Percentiles rank a stretch among this genome's conserved stretches.
Evolutionary conservation across 2,888 invertebrate species (phyloP).

Genomic region (Chironomus riparius): DNA sequence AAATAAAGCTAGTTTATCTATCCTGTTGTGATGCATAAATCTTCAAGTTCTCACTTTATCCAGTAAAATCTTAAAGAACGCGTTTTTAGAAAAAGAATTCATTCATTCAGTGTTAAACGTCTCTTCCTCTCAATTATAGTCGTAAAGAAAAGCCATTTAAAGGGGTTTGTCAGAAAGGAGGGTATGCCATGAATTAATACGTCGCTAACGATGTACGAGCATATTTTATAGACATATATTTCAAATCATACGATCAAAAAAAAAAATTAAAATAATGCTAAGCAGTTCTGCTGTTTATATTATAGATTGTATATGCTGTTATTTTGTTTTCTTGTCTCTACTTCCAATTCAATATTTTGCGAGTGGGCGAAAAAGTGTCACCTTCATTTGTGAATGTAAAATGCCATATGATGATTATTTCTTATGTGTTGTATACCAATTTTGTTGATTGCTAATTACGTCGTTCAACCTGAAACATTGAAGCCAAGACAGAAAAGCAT

Average conservation of each 20-base stretch:
- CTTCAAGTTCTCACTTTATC: too few relatives aligned
- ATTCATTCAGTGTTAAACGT: too few relatives aligned
- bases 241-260: background rate
- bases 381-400: background rate
- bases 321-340: background rate
- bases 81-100: too few relatives aligned
- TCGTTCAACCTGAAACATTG: background rate
- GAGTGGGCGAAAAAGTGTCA: constrained; percentile 14
- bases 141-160: too few relatives aligned
- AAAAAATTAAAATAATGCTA: background rate
- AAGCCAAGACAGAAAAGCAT: background rate
- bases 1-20: too few relatives aligned
- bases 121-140: too few relatives aligned
- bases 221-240: too few relatives aligned
- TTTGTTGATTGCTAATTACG: constrained; percentile 19
- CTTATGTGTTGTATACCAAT: background rate
- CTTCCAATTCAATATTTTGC: background rate
- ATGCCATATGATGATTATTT: constrained; percentile 13
- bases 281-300: background rate
- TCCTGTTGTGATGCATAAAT: too few relatives aligned
- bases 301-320: background rate
- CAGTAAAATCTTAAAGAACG: too few relatives aligned
- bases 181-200: too few relatives aligned
- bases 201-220: too few relatives aligned
- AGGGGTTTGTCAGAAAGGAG: too few relatives aligned